Percentiles rank a stretch among this genome's conserved stretches.
Conservation (phyloP, 2,113 vertebrate genomes). For the Athene cunicularia region DNA sequence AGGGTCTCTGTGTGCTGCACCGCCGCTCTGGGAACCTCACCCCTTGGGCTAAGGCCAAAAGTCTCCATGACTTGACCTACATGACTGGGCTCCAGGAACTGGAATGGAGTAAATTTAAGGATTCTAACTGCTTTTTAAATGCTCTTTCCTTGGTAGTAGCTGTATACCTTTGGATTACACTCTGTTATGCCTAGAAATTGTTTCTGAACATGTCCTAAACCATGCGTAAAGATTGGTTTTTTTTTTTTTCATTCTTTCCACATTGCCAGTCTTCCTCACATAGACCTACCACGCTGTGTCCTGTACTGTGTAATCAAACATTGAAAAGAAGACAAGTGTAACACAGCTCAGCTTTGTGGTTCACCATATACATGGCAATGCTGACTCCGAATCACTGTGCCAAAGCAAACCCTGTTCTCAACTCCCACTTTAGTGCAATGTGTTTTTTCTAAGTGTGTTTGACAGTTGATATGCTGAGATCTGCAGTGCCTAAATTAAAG, state of each 20-base stretch:
- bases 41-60: background rate
- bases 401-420: background rate
- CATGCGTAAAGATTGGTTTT: background rate
- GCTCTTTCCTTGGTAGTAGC: background rate
- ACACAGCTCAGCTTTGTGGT: background rate
- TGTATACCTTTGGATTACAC: background rate
- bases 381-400: background rate
- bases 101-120: background rate
- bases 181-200: background rate
- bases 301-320: background rate
- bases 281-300: background rate
- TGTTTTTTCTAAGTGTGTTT: background rate
- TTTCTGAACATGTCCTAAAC: background rate
- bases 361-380: background rate
- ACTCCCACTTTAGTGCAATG: background rate
- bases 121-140: background rate
- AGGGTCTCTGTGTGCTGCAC: background rate
- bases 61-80: accelerated
- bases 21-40: background rate
- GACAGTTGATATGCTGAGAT: background rate
- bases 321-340: background rate
- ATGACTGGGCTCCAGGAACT: no score
- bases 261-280: background rate
- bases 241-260: background rate
- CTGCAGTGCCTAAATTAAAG: background rate